Conservation (phyloP, 2,797 vertebrate species). For the Cirrhinus mrigala region DNA sequence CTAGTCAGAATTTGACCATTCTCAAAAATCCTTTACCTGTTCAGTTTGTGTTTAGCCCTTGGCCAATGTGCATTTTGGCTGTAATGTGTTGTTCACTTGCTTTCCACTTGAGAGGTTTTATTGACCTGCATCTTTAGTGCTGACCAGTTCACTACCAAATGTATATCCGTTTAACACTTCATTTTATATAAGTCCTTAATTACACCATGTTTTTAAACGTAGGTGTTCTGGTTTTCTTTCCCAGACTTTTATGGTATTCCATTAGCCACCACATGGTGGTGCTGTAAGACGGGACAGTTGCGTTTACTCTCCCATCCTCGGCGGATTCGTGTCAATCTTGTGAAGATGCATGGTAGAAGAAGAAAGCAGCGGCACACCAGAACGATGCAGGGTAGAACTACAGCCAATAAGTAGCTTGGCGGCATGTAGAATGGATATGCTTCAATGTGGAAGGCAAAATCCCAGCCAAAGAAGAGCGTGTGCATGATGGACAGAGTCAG, state of each 20-base stretch:
- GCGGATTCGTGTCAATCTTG: conserved; percentile 83
- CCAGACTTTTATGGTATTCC: conserved; percentile 48
- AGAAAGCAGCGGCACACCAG: conserved; percentile 81
- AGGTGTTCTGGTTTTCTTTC: background rate
- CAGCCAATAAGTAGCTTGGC: conserved; percentile 84
- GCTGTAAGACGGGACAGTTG: conserved; percentile 44
- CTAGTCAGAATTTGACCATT: background rate
- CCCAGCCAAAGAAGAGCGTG: conserved; percentile 87
- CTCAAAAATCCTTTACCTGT: background rate
- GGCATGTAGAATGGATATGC: conserved; percentile 88
- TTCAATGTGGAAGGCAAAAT: conserved; percentile 78
- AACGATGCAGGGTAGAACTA: conserved; percentile 82
- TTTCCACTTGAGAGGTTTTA: background rate
- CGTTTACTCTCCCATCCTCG: conserved; percentile 85
- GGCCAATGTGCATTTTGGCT: background rate
- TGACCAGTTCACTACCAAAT: background rate
- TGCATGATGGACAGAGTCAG: conserved; percentile 84
- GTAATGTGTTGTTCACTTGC: background rate
- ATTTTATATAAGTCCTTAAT: background rate
- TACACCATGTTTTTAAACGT: background rate
- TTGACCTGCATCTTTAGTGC: background rate
- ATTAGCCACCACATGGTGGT: background rate
- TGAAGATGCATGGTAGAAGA: conserved; percentile 80
- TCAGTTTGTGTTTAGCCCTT: background rate
- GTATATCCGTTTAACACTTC: background rate